Evolutionary conservation across 2,797 vertebrate genomes (phyloP).

Genomic region (Megaceryle alcyon): DNA sequence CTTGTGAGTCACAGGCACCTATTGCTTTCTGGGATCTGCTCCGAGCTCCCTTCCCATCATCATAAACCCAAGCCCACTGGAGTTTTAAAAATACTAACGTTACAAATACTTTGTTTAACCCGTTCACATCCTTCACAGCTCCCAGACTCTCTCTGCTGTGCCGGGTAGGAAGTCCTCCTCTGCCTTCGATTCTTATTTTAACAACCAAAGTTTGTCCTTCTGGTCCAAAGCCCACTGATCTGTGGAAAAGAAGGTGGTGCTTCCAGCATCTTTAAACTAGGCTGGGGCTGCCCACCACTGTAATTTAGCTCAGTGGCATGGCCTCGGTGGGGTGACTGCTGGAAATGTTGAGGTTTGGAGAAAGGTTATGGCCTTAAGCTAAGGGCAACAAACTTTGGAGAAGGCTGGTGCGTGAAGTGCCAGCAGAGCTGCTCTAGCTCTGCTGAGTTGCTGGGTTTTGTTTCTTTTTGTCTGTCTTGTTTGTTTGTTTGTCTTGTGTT

Average conservation of each 20-base stretch:
- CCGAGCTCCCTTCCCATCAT: neutral
- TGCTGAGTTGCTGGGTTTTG: neutral
- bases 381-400: neutral
- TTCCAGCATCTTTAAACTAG: neutral
- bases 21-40: neutral
- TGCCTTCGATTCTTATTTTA: neutral
- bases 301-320: neutral
- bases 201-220: neutral
- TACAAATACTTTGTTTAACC: neutral
- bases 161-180: neutral
- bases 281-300: neutral
- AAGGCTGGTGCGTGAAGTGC: neutral
- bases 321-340: neutral
- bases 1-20: constrained; percentile 36
- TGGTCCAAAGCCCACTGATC: neutral
- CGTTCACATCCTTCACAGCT: neutral
- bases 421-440: neutral
- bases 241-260: neutral
- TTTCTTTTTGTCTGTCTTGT: too few relatives aligned
- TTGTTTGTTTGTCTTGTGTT: too few relatives aligned
- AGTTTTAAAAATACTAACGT: neutral
- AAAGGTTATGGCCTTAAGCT: neutral
- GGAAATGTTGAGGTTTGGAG: neutral
- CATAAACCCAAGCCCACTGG: neutral
- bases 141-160: neutral